phyloP scores from a whole-genome alignment of 2,113 vertebrate genomes.

The Elephas maximus region DNA sequence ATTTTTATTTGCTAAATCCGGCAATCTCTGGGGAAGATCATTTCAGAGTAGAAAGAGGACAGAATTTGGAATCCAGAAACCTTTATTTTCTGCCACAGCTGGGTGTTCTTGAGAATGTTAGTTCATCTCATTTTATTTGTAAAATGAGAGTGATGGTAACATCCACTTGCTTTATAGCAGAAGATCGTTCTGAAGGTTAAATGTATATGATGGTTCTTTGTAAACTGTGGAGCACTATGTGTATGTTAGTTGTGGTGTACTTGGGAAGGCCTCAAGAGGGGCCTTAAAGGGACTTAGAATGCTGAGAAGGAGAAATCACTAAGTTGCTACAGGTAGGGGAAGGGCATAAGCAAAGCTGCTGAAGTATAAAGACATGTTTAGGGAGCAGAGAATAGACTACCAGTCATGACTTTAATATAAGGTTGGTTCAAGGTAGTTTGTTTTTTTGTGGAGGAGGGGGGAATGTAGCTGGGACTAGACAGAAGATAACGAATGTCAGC shows the following conservation, averaged over 20 bases:
- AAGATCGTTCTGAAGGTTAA: not conserved
- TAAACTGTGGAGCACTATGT: not conserved
- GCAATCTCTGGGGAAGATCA: not conserved
- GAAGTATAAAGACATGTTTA: not conserved
- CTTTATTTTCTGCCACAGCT: not conserved
- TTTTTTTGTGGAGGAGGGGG: not conserved
- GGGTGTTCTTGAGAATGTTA: slow-evolving; percentile 3
- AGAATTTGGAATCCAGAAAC: not conserved
- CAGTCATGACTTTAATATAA: not conserved
- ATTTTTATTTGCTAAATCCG: slow-evolving; percentile 41
- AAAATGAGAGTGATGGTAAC: not conserved
- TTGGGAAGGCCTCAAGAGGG: not conserved
- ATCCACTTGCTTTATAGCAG: not conserved
- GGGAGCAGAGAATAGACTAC: not conserved
- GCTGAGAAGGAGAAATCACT: not conserved
- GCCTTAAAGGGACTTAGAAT: not conserved
- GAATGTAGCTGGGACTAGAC: not conserved
- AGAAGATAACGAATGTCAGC: not conserved
- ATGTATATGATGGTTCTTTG: not conserved
- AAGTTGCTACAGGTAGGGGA: not conserved
- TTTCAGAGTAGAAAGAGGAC: not conserved
- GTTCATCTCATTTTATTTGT: not conserved
- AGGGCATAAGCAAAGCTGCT: not conserved
- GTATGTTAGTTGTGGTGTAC: not conserved
- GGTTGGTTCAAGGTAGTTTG: not conserved